phyloP scores from a whole-genome alignment of 1,140 invertebrate genomes.

The Battus philenor region DNA sequence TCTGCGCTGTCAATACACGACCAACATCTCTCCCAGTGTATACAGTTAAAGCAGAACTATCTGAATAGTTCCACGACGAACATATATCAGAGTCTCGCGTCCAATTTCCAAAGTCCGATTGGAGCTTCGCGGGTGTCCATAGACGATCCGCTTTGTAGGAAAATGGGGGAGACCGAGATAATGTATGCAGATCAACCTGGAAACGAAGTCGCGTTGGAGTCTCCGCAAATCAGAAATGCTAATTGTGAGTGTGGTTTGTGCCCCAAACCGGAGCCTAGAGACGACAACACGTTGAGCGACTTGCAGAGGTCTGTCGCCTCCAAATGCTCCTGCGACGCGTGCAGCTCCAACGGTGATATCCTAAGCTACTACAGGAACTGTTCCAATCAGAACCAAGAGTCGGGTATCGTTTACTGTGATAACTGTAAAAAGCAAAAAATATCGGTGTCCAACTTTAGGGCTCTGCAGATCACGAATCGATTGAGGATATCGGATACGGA shows the following conservation, averaged over 20 bases:
- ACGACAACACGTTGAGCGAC: slow-evolving; percentile 61
- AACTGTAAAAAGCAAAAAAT: slow-evolving; percentile 72
- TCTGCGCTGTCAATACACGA: slow-evolving; percentile 68
- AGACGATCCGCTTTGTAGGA: slow-evolving; percentile 55
- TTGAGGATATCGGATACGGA: slow-evolving; percentile 56
- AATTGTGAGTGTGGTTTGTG: slow-evolving; percentile 68
- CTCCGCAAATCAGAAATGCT: slow-evolving; percentile 43
- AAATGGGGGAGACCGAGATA: slow-evolving; percentile 56
- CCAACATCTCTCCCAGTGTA: slow-evolving; percentile 76
- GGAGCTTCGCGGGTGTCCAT: slow-evolving; percentile 51
- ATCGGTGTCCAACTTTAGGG: slow-evolving; percentile 67
- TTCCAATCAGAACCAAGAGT: slow-evolving; percentile 52
- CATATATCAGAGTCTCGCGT: slow-evolving; percentile 57
- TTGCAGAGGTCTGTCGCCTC: slow-evolving; percentile 63
- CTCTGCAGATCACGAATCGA: slow-evolving; percentile 68
- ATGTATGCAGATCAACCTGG: slow-evolving; percentile 64
- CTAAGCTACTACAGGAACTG: slow-evolving; percentile 60
- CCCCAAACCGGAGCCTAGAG: slow-evolving; percentile 48
- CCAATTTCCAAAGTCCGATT: slow-evolving; percentile 51
- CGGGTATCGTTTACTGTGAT: slow-evolving; percentile 69
- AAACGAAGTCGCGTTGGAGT: slow-evolving; percentile 38
- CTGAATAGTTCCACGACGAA: slow-evolving; percentile 61
- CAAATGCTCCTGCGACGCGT: slow-evolving; percentile 62
- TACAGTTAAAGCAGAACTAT: slow-evolving; percentile 71
- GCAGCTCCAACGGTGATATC: slow-evolving; percentile 63